Evolutionary conservation across 2,113 vertebrate species (phyloP).

Genomic region (Octodon degus): DNA sequence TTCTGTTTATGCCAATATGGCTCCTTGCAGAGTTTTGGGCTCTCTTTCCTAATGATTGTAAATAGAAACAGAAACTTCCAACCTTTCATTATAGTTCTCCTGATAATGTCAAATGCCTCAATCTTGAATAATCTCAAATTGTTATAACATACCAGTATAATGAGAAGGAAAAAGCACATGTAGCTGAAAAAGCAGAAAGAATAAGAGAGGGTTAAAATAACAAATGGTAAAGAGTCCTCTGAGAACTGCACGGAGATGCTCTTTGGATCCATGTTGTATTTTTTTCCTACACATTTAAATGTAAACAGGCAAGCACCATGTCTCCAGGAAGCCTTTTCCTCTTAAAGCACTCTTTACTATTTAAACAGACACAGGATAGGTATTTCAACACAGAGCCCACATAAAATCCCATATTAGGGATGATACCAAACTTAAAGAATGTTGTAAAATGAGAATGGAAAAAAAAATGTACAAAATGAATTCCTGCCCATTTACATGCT

Average conservation of each 20-base stretch:
- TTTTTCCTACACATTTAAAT: conserved; percentile 61
- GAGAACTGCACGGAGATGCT: conserved; percentile 56
- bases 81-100: neutral
- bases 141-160: neutral
- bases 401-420: conserved; percentile 87
- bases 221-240: conserved; percentile 67
- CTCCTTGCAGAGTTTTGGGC: conserved; percentile 73
- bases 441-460: conserved; percentile 92
- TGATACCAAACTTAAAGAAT: conserved; percentile 89
- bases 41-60: conserved; percentile 67
- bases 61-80: conserved; percentile 45
- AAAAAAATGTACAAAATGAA: conserved; percentile 95
- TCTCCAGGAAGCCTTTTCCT: conserved; percentile 73
- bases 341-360: conserved; percentile 80
- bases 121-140: conserved; percentile 22
- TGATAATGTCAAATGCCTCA: conserved; percentile 21
- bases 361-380: conserved; percentile 84
- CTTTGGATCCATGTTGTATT: neutral
- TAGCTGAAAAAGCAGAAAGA: conserved; percentile 41
- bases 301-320: conserved; percentile 64
- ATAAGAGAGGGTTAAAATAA: conserved; percentile 67
- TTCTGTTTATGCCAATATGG: conserved; percentile 67
- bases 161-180: neutral
- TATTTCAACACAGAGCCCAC: conserved; percentile 83
- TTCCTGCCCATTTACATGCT: conserved; percentile 98